Evolutionary conservation across 1,140 invertebrate genomes (phyloP).

Genomic region (Pseudomyrmex sp.): DNA sequence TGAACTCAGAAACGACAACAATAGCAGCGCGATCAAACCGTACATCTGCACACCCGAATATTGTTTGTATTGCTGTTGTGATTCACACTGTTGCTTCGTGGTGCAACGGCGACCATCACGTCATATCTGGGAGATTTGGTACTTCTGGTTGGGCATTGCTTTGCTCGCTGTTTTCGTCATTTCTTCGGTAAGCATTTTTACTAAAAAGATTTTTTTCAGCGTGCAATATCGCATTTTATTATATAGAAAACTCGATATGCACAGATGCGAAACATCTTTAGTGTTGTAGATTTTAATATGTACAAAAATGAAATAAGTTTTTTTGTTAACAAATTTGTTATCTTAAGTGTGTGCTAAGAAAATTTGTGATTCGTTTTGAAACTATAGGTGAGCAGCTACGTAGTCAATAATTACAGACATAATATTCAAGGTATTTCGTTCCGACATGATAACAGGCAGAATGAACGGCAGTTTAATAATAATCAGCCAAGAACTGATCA

Average conservation of each 20-base stretch:
- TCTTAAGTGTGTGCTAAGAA: constrained; percentile 7
- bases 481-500: constrained; percentile 47
- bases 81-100: constrained; percentile 77
- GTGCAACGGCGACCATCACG: constrained; percentile 77
- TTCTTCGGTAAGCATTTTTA: constrained; percentile 72
- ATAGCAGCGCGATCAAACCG: constrained; percentile 53
- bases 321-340: background rate
- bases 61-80: constrained; percentile 78
- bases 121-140: constrained; percentile 81
- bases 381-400: constrained; percentile 77
- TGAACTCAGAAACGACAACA: constrained; percentile 57
- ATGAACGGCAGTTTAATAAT: constrained; percentile 23
- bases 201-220: too few relatives aligned
- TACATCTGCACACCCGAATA: constrained; percentile 72
- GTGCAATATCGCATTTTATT: too few relatives aligned
- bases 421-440: constrained; percentile 72
- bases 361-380: constrained; percentile 37
- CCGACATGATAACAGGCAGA: constrained; percentile 51
- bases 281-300: background rate
- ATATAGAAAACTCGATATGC: background rate
- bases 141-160: constrained; percentile 80
- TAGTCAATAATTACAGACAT: constrained; percentile 78
- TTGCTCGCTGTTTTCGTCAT: constrained; percentile 77
- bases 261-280: background rate
- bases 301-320: background rate